Base-by-base conservation (phyloP, 2,888 invertebrate genomes). In the Serripes groenlandicus region DNA sequence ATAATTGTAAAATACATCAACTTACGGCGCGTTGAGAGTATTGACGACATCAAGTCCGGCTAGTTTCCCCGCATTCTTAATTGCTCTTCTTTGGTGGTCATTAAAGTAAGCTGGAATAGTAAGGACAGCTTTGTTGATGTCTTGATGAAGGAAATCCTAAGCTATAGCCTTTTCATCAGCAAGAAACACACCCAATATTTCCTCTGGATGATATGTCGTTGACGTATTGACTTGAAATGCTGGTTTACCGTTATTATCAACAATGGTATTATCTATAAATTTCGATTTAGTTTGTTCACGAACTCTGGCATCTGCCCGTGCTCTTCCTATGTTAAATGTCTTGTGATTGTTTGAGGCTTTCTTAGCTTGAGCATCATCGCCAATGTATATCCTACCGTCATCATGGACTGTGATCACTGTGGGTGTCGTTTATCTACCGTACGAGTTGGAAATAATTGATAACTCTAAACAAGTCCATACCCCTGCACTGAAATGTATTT, bases 1-100 rank as follows among this genome's bases (percentile, higher is more conserved):
- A n/a, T n/a, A n/a, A n/a, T n/a, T n/a, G n/a, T n/a, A n/a, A n/a
- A n/a, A n/a, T n/a, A n/a, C n/a, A n/a, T n/a, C n/a, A n/a, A 58
- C 58, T 58, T 68, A 68, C 66, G 66, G 66, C 15, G 66, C 66
- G 23, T 68, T 68, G 4, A 68, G 26, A 21, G 42, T 34, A 26
- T 37, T 35, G 1, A 37, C 5, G 18, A 68, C 66, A 9, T 68
- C 66, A 3, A 68, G 35, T 9, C 42, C 66, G n/a, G 66, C 66
- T 15, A 68, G 21, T 68, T 68, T 68, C 9, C 66, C 66, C 1
- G 66, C 66, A 23, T 68, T 68, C 37, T 37, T 68, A 4, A 68
- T 26, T 5, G 66, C 66, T 68, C 66, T 35, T 26, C 66, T 35
- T 23, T 68, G 66, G 26, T 34, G 37, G 35, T 68, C 37, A n/a